A percentile compares a stretch with the other conserved stretches of the same genome.
Conservation (phyloP, 2,888 invertebrate genomes). For the Zonitis immaculata region DNA sequence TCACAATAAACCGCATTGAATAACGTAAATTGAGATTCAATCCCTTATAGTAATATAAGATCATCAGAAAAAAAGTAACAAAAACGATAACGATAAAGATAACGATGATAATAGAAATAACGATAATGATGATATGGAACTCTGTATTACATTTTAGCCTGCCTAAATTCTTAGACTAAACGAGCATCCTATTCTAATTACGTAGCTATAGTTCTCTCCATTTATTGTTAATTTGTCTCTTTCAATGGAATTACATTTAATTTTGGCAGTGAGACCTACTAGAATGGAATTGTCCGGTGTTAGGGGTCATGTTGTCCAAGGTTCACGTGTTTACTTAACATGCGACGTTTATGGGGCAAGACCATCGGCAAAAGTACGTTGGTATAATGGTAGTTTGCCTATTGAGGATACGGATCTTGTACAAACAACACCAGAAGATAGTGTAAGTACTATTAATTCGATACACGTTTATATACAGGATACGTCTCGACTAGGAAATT, state of each 20-base stretch:
- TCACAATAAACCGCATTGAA: too few species aligned
- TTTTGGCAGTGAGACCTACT: slow-evolving; percentile 73
- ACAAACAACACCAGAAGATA: slow-evolving; percentile 24
- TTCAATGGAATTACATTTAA: slow-evolving; percentile 22
- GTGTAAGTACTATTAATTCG: too few species aligned
- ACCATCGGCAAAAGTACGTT: slow-evolving; percentile 77
- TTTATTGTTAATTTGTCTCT: not conserved
- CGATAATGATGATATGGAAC: too few species aligned
- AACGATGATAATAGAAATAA: too few species aligned
- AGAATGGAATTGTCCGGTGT: slow-evolving; percentile 72
- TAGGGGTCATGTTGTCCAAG: slow-evolving; percentile 73
- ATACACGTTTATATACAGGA: too few species aligned
- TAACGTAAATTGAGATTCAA: too few species aligned
- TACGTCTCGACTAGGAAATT: too few species aligned
- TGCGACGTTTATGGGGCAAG: slow-evolving; percentile 76
- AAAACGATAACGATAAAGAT: too few species aligned
- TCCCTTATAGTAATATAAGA: too few species aligned
- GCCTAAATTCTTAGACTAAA: too few species aligned
- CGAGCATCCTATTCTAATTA: not conserved
- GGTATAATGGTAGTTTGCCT: slow-evolving; percentile 72
- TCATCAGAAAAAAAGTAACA: too few species aligned
- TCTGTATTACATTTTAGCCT: too few species aligned
- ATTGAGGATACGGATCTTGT: slow-evolving; percentile 36
- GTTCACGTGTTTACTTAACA: slow-evolving; percentile 70
- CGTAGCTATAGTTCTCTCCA: not conserved